Base-by-base conservation (phyloP, 1,140 invertebrate genomes). In the Cyrtorhinus lividipennis region DNA sequence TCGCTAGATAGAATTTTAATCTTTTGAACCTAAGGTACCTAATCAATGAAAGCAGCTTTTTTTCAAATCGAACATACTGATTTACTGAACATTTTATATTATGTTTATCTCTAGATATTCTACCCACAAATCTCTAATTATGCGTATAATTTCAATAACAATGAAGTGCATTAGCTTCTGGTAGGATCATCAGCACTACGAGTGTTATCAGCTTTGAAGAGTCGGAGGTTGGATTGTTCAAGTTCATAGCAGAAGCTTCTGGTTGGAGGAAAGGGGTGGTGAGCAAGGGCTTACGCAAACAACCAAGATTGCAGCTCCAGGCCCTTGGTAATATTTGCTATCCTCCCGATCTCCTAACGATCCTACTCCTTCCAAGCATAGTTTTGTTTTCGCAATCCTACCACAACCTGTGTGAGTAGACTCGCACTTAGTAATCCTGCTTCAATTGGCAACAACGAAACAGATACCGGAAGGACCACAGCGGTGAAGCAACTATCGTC, bases 311-410 rank as follows among this genome's bases (percentile, higher is more conserved):
- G 48, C 48, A 53, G 48, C 48, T 53, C 48, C 8, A 53, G 48
- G 48, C 48, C 20, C 48, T 53, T 53, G 48, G 48, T 53, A 53
- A 53, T 53, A 53, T 53, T 53, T 53, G 48, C 48, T 53, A 53
- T 53, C 48, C n/a, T 53, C 48, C 20, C 48, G 48, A 53, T 53
- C 48, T 53, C 48, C 48, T 53, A 53, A 53, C 48, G 48, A 45
- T 24, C 27, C 8, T 59, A n/a, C 22, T 24, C 5, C 22, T 23
- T 23, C 58, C 8, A 5, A 20, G 5, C 30, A 12, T 26, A 44
- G 58, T 59, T 27, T 24, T 59, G 30, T 59, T 59, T 27, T 59
- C 30, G 18, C 30, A 10, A 59, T 59, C 22, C 30, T 12, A 12
- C 38, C 24, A 62, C 38, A 46, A 18, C n/a, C 30, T 22, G 8